These are phyloP conservation scores for Troides oblongomaculatus DNA, from an alignment of 2,888 invertebrate species.

Conservation along the genomic window DNA sequence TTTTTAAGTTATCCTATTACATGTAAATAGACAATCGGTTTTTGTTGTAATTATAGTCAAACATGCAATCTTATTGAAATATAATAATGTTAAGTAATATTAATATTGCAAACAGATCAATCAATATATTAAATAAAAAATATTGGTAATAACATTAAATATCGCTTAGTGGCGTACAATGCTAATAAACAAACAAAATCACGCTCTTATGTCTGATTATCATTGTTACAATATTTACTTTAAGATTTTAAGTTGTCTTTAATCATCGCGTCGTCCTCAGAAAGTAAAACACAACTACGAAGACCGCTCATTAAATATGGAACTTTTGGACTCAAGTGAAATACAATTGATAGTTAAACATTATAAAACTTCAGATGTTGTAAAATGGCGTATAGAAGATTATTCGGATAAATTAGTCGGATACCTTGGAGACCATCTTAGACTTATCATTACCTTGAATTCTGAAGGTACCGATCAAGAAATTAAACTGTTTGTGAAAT, in stretches of 20 bases:
- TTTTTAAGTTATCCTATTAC: no score
- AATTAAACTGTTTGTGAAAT: conserved; percentile 80
- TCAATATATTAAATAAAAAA: no score
- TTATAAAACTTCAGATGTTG: conserved; percentile 41
- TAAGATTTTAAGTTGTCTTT: conserved; percentile 9
- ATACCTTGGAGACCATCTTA: conserved; percentile 65
- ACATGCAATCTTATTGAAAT: no score
- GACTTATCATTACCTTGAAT: conserved; percentile 44
- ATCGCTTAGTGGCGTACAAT: no score
- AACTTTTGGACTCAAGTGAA: conserved; percentile 49
- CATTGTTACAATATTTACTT: conserved; percentile 26
- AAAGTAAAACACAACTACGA: conserved; percentile 7
- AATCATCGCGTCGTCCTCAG: conserved; percentile 18
- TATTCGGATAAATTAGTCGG: conserved; percentile 59
- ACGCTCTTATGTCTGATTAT: conserved; percentile 31
- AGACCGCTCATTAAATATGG: conserved; percentile 42
- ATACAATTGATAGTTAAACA: conserved; percentile 47
- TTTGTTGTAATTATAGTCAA: no score
- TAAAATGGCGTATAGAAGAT: conserved; percentile 49
- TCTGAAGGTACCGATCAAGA: conserved; percentile 38
- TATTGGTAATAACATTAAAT: no score
- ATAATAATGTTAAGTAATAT: no score
- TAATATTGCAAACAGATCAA: no score
- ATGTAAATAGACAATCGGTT: no score
- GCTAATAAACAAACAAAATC: no score